Conservation (phyloP, 2,888 invertebrate genomes). For the Phymatocera aterrima region DNA sequence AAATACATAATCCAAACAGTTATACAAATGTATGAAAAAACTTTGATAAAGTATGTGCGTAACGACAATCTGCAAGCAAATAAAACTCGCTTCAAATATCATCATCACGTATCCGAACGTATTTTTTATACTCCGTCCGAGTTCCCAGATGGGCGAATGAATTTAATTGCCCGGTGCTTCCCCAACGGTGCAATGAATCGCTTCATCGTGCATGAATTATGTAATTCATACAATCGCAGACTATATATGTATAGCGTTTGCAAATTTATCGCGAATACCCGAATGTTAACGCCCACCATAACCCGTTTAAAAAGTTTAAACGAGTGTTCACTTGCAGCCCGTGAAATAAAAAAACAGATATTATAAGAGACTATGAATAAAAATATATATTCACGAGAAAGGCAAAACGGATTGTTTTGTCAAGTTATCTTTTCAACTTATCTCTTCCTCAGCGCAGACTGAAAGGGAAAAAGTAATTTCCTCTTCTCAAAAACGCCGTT, state of each 20-base stretch:
- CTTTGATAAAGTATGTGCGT: too few relatives aligned
- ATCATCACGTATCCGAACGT: not conserved
- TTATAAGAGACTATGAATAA: not conserved
- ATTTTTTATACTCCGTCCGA: not conserved
- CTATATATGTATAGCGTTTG: too few relatives aligned
- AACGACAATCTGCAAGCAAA: not conserved
- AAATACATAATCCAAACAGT: too few relatives aligned
- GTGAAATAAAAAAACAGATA: not conserved
- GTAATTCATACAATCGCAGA: not conserved
- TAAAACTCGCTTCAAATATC: not conserved
- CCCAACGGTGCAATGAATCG: not conserved
- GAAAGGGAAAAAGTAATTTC: not conserved
- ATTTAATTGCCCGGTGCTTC: not conserved
- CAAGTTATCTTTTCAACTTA: conserved; percentile 9
- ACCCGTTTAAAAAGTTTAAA: conserved; percentile 10
- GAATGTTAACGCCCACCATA: not conserved
- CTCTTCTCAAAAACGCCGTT: not conserved
- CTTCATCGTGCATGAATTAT: not conserved
- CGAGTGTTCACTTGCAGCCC: not conserved
- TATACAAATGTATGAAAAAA: too few relatives aligned
- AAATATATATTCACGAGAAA: not conserved
- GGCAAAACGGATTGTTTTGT: not conserved
- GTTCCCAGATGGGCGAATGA: not conserved
- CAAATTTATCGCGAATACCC: not conserved
- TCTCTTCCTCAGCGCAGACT: not conserved